Conservation (phyloP, 2,888 invertebrate genomes). For the Volucella zonaria region DNA sequence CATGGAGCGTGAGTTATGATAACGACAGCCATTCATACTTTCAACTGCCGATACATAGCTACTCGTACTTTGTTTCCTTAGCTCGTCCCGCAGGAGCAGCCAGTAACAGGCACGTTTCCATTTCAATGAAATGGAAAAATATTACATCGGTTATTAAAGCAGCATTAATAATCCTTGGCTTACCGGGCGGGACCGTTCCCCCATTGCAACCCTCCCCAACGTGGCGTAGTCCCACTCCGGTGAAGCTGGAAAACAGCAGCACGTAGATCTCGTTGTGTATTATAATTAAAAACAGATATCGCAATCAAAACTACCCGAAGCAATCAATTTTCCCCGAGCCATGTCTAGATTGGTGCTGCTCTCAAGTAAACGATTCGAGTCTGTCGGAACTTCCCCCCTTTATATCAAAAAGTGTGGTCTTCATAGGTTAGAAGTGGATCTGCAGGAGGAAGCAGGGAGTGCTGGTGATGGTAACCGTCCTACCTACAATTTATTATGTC, state of each 20-base stretch:
- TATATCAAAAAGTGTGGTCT: not conserved
- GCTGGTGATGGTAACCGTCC: constrained; percentile 60
- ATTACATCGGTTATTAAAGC: constrained; percentile 68
- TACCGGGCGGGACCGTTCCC: constrained; percentile 7
- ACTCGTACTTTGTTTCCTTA: too few species aligned
- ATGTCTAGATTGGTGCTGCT: constrained; percentile 49
- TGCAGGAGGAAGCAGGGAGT: constrained; percentile 36
- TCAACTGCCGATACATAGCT: not conserved
- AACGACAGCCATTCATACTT: constrained; percentile 23
- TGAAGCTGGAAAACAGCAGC: constrained; percentile 35
- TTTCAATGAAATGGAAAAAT: constrained; percentile 64
- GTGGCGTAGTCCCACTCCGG: not conserved
- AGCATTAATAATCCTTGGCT: constrained; percentile 60
- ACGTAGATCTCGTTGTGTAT: constrained; percentile 63
- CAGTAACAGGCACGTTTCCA: not conserved
- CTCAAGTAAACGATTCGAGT: constrained; percentile 28
- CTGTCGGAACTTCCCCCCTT: not conserved
- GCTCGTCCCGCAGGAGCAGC: too few species aligned
- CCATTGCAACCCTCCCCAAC: not conserved
- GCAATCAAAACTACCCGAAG: constrained; percentile 74
- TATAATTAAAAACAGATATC: constrained; percentile 75
- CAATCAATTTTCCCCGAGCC: constrained; percentile 71
- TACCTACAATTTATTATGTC: constrained; percentile 69
- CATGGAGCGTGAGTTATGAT: constrained; percentile 39
- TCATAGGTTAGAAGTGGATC: not conserved